These are phyloP conservation scores for Crotalus helleri DNA, from an alignment of 2,113 vertebrate genomes.

Conservation along the genomic window DNA sequence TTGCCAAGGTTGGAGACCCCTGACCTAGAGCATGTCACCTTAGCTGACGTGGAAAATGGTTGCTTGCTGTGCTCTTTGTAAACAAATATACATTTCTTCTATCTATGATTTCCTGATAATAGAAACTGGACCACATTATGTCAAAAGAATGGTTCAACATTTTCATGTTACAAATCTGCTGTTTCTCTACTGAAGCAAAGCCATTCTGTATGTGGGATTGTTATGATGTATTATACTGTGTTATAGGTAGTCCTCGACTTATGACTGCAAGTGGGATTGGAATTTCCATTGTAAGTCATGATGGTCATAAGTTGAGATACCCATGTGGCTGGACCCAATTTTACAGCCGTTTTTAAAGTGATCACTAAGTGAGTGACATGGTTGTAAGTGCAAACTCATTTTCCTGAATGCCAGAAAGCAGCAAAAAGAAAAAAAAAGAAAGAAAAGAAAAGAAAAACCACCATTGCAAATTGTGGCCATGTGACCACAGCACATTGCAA, in stretches of 20 bases:
- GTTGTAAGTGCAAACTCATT: background rate
- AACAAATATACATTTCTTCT: background rate
- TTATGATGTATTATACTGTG: background rate
- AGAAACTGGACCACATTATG: background rate
- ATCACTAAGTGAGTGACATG: background rate
- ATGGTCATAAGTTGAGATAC: background rate
- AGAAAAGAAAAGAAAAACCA: background rate
- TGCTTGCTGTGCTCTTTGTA: background rate
- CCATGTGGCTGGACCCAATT: background rate
- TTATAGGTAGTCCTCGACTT: background rate
- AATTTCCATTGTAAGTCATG: background rate
- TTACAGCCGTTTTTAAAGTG: background rate
- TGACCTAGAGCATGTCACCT: background rate
- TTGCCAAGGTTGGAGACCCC: no score
- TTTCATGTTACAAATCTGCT: background rate
- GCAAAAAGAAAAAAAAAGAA: background rate
- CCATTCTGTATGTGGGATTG: background rate
- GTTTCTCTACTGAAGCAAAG: background rate
- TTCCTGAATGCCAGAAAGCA: background rate
- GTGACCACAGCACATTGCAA: background rate
- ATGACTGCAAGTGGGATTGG: background rate
- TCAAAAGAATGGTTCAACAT: background rate
- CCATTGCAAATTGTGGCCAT: background rate
- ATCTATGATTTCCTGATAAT: background rate
- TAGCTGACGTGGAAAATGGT: background rate